Evolutionary conservation across 2,113 vertebrate species (phyloP).

Genomic region (Scatophagus argus): DNA sequence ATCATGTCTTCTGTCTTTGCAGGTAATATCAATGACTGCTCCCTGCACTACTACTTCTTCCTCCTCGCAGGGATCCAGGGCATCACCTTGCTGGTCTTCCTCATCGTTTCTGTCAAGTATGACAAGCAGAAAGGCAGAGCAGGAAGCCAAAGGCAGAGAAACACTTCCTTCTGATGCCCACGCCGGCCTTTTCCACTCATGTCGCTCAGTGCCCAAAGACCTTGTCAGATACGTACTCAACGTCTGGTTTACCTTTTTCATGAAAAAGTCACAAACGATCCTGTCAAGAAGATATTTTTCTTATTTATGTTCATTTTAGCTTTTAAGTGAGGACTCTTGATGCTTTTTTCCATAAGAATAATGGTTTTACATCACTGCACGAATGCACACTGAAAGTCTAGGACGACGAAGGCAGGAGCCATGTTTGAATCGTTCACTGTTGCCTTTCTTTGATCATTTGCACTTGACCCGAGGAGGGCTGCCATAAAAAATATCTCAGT

Average conservation of each 20-base stretch:
- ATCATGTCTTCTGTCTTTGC: constrained; percentile 27
- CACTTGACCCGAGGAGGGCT: constrained; percentile 56
- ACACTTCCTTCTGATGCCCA: constrained; percentile 72
- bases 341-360: constrained; percentile 5
- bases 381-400: constrained; percentile 13
- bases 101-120: constrained; percentile 92
- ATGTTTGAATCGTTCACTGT: constrained; percentile 48
- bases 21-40: constrained; percentile 97
- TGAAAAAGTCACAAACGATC: not conserved
- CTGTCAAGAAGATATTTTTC: constrained; percentile 11
- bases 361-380: constrained; percentile 35
- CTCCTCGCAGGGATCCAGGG: constrained; percentile 95
- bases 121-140: constrained; percentile 84
- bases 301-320: constrained; percentile 62
- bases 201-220: constrained; percentile 40
- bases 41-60: constrained; percentile 96
- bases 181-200: constrained; percentile 31
- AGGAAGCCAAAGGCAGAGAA: constrained; percentile 67
- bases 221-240: constrained; percentile 1
- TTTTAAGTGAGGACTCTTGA: not conserved
- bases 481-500: constrained; percentile 36
- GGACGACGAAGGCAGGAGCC: constrained; percentile 16
- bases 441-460: constrained; percentile 66
- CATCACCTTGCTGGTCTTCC: constrained; percentile 92
- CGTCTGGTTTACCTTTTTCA: constrained; percentile 11